Percentiles rank a stretch among this genome's conserved stretches.
phyloP scores from a whole-genome alignment of 2,888 invertebrate genomes.

The Agapostemon virescens region DNA sequence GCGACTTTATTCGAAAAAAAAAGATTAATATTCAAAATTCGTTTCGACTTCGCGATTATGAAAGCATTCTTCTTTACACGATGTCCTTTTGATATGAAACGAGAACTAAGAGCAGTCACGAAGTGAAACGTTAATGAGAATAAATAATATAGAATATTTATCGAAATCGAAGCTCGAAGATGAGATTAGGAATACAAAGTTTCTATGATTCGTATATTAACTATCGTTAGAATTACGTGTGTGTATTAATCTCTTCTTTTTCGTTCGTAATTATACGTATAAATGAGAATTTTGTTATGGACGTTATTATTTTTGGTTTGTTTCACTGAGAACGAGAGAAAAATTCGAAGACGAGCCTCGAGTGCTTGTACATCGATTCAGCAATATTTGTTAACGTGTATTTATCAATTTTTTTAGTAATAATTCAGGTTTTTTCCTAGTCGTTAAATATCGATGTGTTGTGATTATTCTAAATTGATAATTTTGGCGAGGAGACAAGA shows the following conservation, averaged over 20 bases:
- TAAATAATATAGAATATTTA: not conserved
- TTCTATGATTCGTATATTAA: not conserved
- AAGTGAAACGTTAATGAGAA: not conserved
- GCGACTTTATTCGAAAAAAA: not conserved
- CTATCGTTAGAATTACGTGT: not conserved
- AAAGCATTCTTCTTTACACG: not conserved
- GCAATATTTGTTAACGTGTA: not conserved
- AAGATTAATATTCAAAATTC: not conserved
- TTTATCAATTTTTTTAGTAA: slow-evolving; percentile 1
- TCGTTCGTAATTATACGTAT: not conserved
- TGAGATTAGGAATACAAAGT: not conserved
- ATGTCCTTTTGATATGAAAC: not conserved
- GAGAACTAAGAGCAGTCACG: not conserved
- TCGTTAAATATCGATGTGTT: slow-evolving; percentile 1
- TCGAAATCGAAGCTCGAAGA: not conserved
- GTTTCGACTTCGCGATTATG: not conserved
- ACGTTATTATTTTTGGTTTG: not conserved
- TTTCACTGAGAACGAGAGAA: not conserved
- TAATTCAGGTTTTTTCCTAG: not conserved
- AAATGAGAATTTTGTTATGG: not conserved
- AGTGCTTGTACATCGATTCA: not conserved
- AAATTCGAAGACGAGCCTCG: not conserved
- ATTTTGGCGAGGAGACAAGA: not conserved
- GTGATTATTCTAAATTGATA: not conserved
- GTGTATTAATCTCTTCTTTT: not conserved